These are phyloP conservation scores for Cyphomyrus plagiostoma DNA, from an alignment of 2,113 vertebrate genomes.

Conservation along the genomic window DNA sequence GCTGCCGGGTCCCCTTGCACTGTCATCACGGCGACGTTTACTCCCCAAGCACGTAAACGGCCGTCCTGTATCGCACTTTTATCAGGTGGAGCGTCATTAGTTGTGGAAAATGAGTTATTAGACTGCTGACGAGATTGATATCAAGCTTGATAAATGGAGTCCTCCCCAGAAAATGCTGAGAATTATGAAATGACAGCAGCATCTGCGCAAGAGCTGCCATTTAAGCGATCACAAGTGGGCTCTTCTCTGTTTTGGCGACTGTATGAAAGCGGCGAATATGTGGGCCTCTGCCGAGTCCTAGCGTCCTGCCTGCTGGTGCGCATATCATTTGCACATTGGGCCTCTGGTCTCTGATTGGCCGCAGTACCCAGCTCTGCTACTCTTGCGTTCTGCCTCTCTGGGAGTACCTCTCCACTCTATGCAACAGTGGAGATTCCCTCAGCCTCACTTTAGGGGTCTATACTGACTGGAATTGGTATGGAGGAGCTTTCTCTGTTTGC, in stretches of 20 bases:
- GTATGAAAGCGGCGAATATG: slow-evolving; percentile 27
- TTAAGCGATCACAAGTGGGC: slow-evolving; percentile 49
- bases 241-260: slow-evolving; percentile 36
- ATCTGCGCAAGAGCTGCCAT: slow-evolving; percentile 40
- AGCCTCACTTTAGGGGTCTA: slow-evolving; percentile 9
- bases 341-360: not conserved
- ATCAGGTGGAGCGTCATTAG: slow-evolving; percentile 30
- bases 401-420: not conserved
- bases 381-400: not conserved
- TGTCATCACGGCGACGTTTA: slow-evolving; percentile 21
- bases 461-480: slow-evolving; percentile 11
- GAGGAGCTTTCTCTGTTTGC: not conserved
- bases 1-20: not conserved
- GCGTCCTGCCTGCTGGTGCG: not conserved
- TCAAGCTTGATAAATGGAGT: slow-evolving; percentile 39
- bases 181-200: slow-evolving; percentile 43
- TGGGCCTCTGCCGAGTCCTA: not conserved
- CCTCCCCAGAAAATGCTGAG: slow-evolving; percentile 41
- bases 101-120: slow-evolving; percentile 41
- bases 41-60: slow-evolving; percentile 33
- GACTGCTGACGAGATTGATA: slow-evolving; percentile 47
- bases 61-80: slow-evolving; percentile 18
- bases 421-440: slow-evolving; percentile 1
- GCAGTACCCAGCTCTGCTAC: not conserved
- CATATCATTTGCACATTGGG: not conserved